These are phyloP conservation scores for Cerastoderma edule DNA, from an alignment of 2,888 invertebrate species.

Conservation along the genomic window DNA sequence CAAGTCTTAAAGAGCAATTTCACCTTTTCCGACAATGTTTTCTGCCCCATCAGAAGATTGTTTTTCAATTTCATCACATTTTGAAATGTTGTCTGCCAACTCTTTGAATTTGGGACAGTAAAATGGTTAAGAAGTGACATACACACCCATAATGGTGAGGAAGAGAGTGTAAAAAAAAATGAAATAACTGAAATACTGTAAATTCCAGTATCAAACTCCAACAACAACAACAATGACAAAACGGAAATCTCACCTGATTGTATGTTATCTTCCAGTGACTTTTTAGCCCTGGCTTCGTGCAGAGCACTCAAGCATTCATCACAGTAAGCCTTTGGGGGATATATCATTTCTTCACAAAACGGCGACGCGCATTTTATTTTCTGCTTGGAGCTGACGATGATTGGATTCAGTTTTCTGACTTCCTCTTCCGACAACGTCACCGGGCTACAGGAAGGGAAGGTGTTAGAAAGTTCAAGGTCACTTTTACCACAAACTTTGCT, in stretches of 20 bases:
- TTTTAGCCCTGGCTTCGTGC: slow-evolving; percentile 14
- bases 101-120: no score
- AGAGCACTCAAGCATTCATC: slow-evolving; percentile 63
- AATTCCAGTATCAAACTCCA: no score
- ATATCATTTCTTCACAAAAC: slow-evolving; percentile 61
- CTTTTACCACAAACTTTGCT: slow-evolving; percentile 18
- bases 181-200: no score
- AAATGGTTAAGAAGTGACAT: no score
- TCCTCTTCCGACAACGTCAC: slow-evolving; percentile 39
- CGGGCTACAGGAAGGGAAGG: slow-evolving; percentile 27
- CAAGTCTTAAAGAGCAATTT: no score
- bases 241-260: slow-evolving; percentile 11
- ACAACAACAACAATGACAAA: no score
- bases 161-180: no score
- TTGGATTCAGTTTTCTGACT: slow-evolving; percentile 40
- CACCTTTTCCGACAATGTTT: no score
- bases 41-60: no score
- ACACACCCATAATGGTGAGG: no score
- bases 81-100: no score
- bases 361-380: slow-evolving; percentile 68
- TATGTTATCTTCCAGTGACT: slow-evolving; percentile 5
- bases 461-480: slow-evolving; percentile 36
- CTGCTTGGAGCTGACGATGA: slow-evolving; percentile 62
- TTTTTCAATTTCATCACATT: no score
- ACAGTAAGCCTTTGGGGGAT: slow-evolving; percentile 69